Evolutionary conservation across 2,797 vertebrate species (phyloP).

Genomic region (Diglossa cyanea): DNA sequence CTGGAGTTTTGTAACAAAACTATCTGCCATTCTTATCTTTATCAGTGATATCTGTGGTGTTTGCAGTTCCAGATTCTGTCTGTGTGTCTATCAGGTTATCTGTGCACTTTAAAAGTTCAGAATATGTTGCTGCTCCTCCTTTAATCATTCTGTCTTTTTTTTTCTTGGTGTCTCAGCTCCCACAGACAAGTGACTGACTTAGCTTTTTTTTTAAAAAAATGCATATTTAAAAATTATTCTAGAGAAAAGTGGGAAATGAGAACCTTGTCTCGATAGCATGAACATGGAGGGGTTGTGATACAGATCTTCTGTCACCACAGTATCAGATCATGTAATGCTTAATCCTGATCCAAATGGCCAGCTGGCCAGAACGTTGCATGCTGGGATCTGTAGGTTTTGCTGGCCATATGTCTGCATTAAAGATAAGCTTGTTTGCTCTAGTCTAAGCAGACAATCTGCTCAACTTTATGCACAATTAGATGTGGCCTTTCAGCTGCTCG

Average conservation of each 20-base stretch:
- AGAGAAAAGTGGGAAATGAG: neutral
- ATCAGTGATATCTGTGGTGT: neutral
- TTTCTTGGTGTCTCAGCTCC: neutral
- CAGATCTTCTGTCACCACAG: neutral
- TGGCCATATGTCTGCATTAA: constrained; percentile 60
- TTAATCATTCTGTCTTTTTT: neutral
- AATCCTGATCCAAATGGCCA: constrained; percentile 43
- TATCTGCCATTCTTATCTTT: constrained; percentile 15
- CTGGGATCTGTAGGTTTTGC: constrained; percentile 61
- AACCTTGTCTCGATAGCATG: neutral
- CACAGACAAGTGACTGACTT: constrained; percentile 7
- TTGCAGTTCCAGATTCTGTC: constrained; percentile 10
- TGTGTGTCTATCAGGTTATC: constrained; percentile 1
- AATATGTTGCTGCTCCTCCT: neutral
- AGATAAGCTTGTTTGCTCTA: constrained; percentile 62
- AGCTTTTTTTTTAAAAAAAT: neutral
- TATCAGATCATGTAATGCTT: constrained; percentile 15
- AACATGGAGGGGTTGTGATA: neutral
- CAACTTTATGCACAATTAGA: constrained; percentile 59
- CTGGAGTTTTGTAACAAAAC: constrained; percentile 13
- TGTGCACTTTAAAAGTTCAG: neutral
- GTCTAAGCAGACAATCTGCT: constrained; percentile 61
- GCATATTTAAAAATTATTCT: neutral
- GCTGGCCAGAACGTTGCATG: constrained; percentile 18
- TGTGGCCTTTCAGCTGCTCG: constrained; percentile 45